Percentiles rank a stretch among this genome's conserved stretches.
phyloP scores from a whole-genome alignment of 2,113 vertebrate species.

The Sisor rabdophorus region DNA sequence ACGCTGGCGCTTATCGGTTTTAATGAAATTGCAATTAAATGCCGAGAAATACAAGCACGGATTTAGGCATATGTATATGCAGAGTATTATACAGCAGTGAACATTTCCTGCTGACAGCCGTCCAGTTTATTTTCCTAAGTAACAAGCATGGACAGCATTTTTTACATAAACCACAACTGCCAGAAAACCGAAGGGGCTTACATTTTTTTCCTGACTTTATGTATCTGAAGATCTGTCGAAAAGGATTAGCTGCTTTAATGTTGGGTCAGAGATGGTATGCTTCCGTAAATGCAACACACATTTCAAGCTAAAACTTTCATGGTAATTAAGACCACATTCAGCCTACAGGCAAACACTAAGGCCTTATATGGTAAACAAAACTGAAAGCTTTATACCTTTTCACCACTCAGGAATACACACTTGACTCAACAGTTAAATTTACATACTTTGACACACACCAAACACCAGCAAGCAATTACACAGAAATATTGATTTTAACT shows the following conservation, averaged over 20 bases:
- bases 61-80: background rate
- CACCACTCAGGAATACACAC: background rate
- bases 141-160: background rate
- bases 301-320: slow-evolving; percentile 9
- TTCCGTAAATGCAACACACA: background rate
- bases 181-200: slow-evolving; percentile 6
- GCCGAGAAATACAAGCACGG: background rate
- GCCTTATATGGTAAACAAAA: background rate
- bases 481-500: background rate
- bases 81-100: slow-evolving; percentile 10
- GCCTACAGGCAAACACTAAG: background rate
- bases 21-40: background rate
- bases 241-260: background rate
- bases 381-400: background rate
- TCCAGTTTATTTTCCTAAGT: background rate
- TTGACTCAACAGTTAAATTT: background rate
- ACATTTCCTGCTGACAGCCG: background rate
- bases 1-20: background rate
- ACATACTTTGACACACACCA: background rate
- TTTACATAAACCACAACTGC: background rate
- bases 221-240: background rate
- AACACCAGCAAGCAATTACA: background rate
- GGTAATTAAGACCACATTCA: slow-evolving; percentile 19
- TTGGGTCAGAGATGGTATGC: background rate
- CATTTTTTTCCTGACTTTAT: background rate